These are phyloP conservation scores for Siniperca undulata DNA, from an alignment of 2,797 vertebrate species.

Conservation along the genomic window DNA sequence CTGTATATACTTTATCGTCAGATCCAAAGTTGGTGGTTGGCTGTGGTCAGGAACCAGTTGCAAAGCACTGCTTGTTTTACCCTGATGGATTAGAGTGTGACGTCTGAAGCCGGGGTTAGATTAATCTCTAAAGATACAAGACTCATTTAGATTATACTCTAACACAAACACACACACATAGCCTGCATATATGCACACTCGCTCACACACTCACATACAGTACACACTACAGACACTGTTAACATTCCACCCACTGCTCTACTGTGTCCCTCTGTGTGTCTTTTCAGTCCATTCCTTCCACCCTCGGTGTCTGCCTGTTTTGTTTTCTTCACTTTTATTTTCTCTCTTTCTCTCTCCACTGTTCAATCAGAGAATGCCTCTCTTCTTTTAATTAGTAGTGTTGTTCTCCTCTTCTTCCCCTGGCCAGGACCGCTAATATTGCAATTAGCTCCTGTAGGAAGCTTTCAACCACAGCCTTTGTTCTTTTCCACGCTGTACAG, in stretches of 20 bases:
- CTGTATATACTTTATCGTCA: conserved; percentile 13
- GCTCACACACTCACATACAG: conserved; percentile 17
- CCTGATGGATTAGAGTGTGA: conserved; percentile 77
- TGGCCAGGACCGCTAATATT: conserved; percentile 72
- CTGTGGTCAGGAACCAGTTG: conserved; percentile 47
- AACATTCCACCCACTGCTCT: conserved; percentile 32
- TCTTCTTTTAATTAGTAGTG: conserved; percentile 72
- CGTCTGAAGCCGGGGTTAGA: conserved; percentile 70
- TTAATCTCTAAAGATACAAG: conserved; percentile 76
- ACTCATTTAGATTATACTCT: conserved; percentile 70
- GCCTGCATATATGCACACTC: conserved; percentile 13
- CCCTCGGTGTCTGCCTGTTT: conserved; percentile 16
- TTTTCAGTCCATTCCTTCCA: conserved; percentile 17
- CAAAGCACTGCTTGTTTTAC: conserved; percentile 60
- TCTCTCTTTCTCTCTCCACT: conserved; percentile 35
- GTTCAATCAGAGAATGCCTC: conserved; percentile 48
- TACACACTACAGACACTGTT: conserved; percentile 9
- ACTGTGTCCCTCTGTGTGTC: conserved; percentile 17
- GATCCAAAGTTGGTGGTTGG: conserved; percentile 15
- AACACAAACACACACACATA: conserved; percentile 26
- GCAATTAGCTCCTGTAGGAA: conserved; percentile 77
- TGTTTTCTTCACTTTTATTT: conserved; percentile 39
- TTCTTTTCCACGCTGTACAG: conserved; percentile 51
- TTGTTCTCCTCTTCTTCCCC: conserved; percentile 61
- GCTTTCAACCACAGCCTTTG: conserved; percentile 70